Evolutionary conservation across 2,113 vertebrate species (phyloP).

Genomic region (Albula glossodonta): DNA sequence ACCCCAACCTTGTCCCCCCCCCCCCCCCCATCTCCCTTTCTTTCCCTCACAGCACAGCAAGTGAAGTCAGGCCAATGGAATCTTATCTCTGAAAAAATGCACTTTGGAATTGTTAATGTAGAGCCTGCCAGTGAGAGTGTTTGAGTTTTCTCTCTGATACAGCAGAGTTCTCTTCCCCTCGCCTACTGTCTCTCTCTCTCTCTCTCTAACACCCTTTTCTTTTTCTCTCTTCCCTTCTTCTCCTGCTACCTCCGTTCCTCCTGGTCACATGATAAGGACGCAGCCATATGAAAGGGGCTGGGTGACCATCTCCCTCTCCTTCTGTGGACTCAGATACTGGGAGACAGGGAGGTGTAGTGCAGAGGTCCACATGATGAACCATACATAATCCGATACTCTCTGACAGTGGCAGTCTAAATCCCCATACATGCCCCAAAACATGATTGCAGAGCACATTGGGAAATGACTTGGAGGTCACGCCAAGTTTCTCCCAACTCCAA

Average conservation of each 20-base stretch:
- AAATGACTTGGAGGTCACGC: background rate
- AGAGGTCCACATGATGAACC: background rate
- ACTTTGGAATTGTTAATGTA: constrained; percentile 59
- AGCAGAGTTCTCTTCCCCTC: background rate
- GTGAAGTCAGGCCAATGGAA: constrained; percentile 62
- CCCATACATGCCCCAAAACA: background rate
- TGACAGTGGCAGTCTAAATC: background rate
- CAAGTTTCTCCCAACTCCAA: background rate
- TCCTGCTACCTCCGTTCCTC: too few species aligned
- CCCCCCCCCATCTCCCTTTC: constrained; percentile 21
- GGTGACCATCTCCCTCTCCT: background rate
- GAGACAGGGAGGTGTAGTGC: background rate
- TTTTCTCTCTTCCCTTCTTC: too few species aligned
- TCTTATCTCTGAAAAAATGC: constrained; percentile 65
- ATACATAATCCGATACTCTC: background rate
- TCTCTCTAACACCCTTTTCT: background rate
- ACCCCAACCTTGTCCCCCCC: constrained; percentile 24
- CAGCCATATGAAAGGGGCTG: background rate
- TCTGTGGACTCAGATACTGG: background rate
- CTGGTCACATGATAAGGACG: too few species aligned
- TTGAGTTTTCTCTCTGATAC: background rate
- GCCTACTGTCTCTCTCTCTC: constrained; percentile 20
- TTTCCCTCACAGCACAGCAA: constrained; percentile 41
- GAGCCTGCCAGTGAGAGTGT: constrained; percentile 42
- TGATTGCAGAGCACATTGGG: background rate